Conservation (phyloP, 2,797 vertebrate species). For the Bovichtus diacanthus region DNA sequence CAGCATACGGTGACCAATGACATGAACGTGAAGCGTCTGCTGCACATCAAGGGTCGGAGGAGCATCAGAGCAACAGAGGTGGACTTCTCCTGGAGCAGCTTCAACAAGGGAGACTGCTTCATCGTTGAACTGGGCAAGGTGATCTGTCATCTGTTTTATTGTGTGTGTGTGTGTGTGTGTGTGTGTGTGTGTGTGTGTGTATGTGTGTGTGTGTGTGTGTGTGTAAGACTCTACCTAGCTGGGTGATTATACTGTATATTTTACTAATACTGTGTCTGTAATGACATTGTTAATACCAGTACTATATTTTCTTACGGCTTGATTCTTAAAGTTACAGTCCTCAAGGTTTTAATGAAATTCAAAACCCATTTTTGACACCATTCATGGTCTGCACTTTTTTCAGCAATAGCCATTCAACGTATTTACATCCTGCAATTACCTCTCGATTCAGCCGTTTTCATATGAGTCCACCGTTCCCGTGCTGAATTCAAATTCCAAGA, state of each 20-base stretch:
- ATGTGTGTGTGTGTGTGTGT: no score
- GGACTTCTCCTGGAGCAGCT: conserved; percentile 80
- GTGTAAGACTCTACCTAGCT: not conserved
- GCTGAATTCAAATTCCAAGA: no score
- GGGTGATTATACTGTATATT: not conserved
- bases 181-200: not conserved
- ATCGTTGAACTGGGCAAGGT: conserved; percentile 86
- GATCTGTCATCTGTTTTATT: conserved; percentile 2
- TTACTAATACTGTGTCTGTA: not conserved
- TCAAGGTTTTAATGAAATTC: not conserved
- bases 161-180: no score
- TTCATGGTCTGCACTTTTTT: not conserved
- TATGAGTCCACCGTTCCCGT: no score
- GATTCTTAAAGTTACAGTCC: not conserved
- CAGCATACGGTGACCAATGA: conserved; percentile 79
- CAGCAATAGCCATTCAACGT: not conserved
- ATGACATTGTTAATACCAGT: not conserved
- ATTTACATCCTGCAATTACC: not conserved
- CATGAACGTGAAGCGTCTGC: conserved; percentile 73
- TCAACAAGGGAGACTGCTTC: conserved; percentile 88
- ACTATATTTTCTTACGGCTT: no score
- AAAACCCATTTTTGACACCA: not conserved
- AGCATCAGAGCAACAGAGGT: conserved; percentile 84
- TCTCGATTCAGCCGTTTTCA: no score
- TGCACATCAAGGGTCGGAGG: conserved; percentile 86